phyloP scores from a whole-genome alignment of 2,888 invertebrate species.

The Ariolimax columbianus region DNA sequence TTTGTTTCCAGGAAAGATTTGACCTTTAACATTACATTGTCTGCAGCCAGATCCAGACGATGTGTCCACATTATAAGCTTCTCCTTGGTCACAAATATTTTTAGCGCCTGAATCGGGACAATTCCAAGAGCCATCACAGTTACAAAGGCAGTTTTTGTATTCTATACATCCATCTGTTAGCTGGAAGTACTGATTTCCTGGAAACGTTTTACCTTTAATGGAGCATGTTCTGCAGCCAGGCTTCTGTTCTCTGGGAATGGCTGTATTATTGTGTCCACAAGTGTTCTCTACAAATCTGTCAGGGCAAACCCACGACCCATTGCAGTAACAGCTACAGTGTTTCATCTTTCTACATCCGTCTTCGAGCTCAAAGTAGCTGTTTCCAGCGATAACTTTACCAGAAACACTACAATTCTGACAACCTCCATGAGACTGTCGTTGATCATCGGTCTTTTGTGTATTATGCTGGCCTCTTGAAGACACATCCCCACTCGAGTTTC shows the following conservation, averaged over 20 bases:
- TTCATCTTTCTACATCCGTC: conserved; percentile 66
- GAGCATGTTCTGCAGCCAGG: conserved; percentile 23
- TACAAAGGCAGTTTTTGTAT: conserved; percentile 66
- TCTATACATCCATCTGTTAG: conserved; percentile 64
- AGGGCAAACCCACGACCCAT: conserved; percentile 68
- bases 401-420: conserved; percentile 47
- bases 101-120: conserved; percentile 59
- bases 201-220: conserved; percentile 52
- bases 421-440: background rate
- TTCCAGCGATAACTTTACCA: conserved; percentile 59
- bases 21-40: conserved; percentile 19
- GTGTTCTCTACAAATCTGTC: conserved; percentile 43
- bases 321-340: conserved; percentile 67
- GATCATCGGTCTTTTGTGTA: background rate
- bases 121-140: conserved; percentile 65
- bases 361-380: conserved; percentile 62
- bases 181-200: conserved; percentile 61
- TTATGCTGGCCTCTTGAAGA: background rate
- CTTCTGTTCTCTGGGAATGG: background rate
- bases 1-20: conserved; percentile 8
- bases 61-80: conserved; percentile 35
- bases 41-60: conserved; percentile 4
- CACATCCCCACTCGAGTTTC: background rate
- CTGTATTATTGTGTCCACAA: conserved; percentile 7
- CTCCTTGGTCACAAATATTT: conserved; percentile 56